Evolutionary conservation across 1,140 invertebrate species (phyloP).

Genomic region (Reticulitermes speratus): DNA sequence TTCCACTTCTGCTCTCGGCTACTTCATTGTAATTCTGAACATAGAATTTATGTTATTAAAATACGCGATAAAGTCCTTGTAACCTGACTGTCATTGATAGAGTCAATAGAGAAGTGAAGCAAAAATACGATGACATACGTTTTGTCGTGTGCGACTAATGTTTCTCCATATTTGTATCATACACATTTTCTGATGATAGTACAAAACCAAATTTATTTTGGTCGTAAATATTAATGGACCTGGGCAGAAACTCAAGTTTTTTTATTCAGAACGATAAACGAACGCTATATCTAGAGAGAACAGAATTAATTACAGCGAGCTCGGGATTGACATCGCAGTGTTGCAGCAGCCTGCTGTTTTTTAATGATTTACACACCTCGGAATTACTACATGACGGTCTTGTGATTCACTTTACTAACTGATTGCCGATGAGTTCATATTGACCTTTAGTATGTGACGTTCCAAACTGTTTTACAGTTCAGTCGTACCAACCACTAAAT

Average conservation of each 20-base stretch:
- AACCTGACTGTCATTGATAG: constrained; percentile 11
- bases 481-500: too few species aligned
- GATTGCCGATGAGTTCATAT: not conserved
- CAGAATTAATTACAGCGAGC: not conserved
- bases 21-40: not conserved
- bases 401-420: not conserved
- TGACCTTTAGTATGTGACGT: not conserved
- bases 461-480: not conserved
- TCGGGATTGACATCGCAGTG: not conserved
- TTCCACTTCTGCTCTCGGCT: not conserved
- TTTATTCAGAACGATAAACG: constrained; percentile 12
- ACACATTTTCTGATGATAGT: constrained; percentile 12
- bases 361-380: constrained; percentile 1
- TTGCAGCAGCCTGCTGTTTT: not conserved
- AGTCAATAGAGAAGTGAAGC: constrained; percentile 8
- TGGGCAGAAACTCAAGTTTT: not conserved
- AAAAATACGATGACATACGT: constrained; percentile 12
- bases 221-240: constrained; percentile 16
- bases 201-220: constrained; percentile 13
- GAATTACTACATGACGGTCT: not conserved
- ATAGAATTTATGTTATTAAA: constrained; percentile 7
- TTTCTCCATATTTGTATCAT: not conserved
- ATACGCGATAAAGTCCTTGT: not conserved
- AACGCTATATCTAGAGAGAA: not conserved
- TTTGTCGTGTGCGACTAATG: constrained; percentile 2